Evolutionary conservation across 2,113 vertebrate species (phyloP).

Genomic region (Mastomys natalensis): DNA sequence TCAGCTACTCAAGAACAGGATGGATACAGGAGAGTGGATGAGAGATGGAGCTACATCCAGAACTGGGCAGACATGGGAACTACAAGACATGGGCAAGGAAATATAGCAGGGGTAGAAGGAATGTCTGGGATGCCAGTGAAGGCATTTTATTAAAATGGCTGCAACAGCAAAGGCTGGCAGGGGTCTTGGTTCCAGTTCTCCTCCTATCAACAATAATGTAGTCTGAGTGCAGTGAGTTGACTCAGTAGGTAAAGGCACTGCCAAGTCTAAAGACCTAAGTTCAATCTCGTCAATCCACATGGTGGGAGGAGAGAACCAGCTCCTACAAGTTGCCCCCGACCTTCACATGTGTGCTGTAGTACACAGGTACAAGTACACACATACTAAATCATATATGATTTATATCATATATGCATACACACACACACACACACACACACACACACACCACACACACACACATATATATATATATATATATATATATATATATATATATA

Average conservation of each 20-base stretch:
- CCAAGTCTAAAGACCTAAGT: neutral
- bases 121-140: neutral
- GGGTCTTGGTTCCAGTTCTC: neutral
- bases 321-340: neutral
- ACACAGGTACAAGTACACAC: neutral
- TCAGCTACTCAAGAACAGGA: neutral
- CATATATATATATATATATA: too few relatives aligned
- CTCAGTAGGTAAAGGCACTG: too few relatives aligned
- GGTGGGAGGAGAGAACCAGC: neutral
- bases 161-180: neutral
- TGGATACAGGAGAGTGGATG: fast-evolving
- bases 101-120: fast-evolving
- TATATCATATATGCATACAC: too few relatives aligned
- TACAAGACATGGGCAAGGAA: too few relatives aligned
- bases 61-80: neutral
- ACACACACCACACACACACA: too few relatives aligned
- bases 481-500: too few relatives aligned
- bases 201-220: neutral
- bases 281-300: neutral
- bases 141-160: neutral
- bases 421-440: too few relatives aligned
- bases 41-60: fast-evolving
- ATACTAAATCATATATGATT: neutral
- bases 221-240: neutral
- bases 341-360: neutral